A percentile compares a stretch with the other conserved stretches of the same genome.
These are phyloP conservation scores for Lithodes maja DNA, from an alignment of 2,888 invertebrate species.

Conservation along the genomic window DNA sequence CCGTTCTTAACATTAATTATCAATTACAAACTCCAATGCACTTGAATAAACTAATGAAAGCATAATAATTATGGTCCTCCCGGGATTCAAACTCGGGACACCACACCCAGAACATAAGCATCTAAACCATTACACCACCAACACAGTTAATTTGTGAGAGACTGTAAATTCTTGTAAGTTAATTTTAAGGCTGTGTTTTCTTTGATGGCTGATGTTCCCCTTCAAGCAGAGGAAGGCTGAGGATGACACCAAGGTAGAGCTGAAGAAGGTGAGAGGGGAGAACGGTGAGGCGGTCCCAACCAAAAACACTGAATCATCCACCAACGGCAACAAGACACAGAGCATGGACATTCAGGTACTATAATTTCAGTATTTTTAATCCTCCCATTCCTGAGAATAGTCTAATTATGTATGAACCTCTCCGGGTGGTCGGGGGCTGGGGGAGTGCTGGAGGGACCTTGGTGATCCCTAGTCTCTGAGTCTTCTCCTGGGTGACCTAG, in stretches of 20 bases:
- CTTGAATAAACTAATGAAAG: not conserved
- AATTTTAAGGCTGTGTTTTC: not conserved
- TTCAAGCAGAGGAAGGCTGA: constrained; percentile 23
- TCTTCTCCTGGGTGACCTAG: no score
- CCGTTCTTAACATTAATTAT: no score
- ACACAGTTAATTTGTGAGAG: no score
- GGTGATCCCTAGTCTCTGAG: not conserved
- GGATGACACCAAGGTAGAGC: not conserved
- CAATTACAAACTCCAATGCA: no score
- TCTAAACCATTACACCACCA: no score
- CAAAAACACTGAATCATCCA: not conserved
- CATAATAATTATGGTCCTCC: no score
- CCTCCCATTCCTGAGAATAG: no score
- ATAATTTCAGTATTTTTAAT: not conserved
- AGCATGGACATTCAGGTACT: not conserved
- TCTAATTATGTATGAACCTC: no score
- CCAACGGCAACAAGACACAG: not conserved
- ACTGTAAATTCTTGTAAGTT: no score
- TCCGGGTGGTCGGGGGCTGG: not conserved
- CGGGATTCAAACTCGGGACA: not conserved
- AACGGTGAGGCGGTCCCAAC: not conserved
- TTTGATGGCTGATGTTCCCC: not conserved
- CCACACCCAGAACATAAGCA: not conserved
- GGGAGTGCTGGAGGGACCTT: not conserved
- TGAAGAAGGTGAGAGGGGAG: constrained; percentile 27